phyloP scores from a whole-genome alignment of 2,113 vertebrate genomes.

The Helogale parvula region DNA sequence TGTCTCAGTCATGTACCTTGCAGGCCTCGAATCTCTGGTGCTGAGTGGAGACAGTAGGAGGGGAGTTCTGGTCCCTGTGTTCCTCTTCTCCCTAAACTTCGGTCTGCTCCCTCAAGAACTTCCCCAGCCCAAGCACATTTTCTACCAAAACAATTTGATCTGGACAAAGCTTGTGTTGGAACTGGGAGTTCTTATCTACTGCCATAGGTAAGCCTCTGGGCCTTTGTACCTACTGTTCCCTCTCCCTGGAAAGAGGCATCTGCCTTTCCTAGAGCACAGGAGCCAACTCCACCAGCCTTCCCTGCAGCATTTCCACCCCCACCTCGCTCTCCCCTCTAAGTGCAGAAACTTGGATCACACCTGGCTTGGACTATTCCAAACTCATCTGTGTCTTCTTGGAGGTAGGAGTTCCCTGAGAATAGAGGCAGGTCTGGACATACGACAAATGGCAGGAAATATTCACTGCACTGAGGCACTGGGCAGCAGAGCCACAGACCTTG shows the following conservation, averaged over 20 bases:
- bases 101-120: background rate
- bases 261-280: background rate
- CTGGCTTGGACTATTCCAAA: background rate
- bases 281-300: background rate
- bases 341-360: background rate
- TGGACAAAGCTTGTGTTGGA: background rate
- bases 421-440: background rate
- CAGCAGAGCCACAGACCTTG: background rate
- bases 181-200: background rate
- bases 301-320: background rate
- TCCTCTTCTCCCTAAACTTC: background rate
- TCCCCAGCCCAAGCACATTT: background rate
- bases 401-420: background rate
- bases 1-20: background rate
- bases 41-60: background rate
- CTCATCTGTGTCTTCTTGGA: background rate
- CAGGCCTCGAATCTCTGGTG: background rate
- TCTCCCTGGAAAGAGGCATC: background rate
- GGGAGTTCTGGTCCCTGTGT: background rate
- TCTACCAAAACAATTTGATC: background rate
- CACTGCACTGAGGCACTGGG: background rate
- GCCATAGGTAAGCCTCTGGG: background rate
- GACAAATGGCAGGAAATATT: background rate
- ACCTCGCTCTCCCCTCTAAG: background rate
- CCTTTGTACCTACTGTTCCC: background rate